A percentile compares a stretch with the other conserved stretches of the same genome.
Conservation (phyloP, 1,140 invertebrate species). For the Zaprionus gabonicus region DNA sequence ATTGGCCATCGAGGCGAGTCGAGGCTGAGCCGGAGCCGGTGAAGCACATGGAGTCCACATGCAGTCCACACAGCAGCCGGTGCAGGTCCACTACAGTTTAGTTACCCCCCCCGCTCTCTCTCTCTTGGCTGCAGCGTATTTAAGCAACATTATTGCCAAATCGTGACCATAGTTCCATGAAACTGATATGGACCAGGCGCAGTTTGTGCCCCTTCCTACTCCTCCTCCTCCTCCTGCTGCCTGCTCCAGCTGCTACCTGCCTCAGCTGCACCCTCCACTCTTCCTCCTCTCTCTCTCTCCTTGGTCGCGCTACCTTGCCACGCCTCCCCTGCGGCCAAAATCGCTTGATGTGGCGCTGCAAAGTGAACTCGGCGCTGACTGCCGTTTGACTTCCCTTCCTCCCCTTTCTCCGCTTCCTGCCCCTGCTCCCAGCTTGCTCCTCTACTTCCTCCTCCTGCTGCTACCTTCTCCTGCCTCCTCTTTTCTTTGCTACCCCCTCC, state of each 20-base stretch:
- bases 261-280: too few species aligned
- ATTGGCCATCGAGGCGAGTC: constrained; percentile 59
- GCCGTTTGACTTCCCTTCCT: too few species aligned
- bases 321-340: constrained; percentile 48
- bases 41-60: constrained; percentile 38
- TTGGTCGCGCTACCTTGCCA: constrained; percentile 33
- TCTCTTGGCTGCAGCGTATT: constrained; percentile 60
- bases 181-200: constrained; percentile 78
- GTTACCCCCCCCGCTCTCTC: not conserved
- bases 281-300: not conserved
- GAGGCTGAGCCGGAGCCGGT: constrained; percentile 8
- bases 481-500: too few species aligned
- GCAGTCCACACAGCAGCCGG: constrained; percentile 17
- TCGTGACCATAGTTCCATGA: constrained; percentile 84
- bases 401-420: not conserved
- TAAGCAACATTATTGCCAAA: constrained; percentile 84
- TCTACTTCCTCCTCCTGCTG: not conserved
- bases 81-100: constrained; percentile 25
- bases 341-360: constrained; percentile 70
- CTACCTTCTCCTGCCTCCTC: not conserved
- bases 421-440: not conserved
- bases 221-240: constrained; percentile 6
- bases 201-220: constrained; percentile 24
- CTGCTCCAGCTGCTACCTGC: too few species aligned
- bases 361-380: not conserved